Evolutionary conservation across 1,140 invertebrate species (phyloP).

Genomic region (Branchinecta lindahli): DNA sequence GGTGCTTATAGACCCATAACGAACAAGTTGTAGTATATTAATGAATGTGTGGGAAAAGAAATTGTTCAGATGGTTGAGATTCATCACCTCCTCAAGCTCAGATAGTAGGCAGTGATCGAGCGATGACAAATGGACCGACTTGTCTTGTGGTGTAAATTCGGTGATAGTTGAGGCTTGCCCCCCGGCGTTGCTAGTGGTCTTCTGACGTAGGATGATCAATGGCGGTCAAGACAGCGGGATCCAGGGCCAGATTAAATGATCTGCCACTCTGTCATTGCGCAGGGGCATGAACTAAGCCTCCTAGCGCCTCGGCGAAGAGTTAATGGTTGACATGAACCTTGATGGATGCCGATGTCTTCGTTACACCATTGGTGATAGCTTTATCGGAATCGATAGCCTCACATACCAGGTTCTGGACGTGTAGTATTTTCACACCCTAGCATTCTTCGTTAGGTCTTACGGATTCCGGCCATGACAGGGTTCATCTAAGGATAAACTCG

Average conservation of each 20-base stretch:
- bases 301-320: neutral
- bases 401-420: too few species aligned
- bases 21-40: too few species aligned
- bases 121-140: neutral
- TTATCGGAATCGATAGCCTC: too few species aligned
- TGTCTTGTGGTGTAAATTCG: slow-evolving; percentile 8
- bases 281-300: neutral
- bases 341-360: neutral
- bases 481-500: too few species aligned
- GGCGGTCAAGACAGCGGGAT: neutral
- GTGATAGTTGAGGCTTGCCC: neutral
- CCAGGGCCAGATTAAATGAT: neutral
- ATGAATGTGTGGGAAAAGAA: too few species aligned
- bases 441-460: too few species aligned
- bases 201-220: slow-evolving; percentile 3
- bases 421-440: too few species aligned
- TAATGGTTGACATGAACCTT: neutral
- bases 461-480: too few species aligned
- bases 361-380: too few species aligned
- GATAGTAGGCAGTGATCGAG: neutral
- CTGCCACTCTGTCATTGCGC: neutral
- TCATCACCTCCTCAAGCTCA: too few species aligned
- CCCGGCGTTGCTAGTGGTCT: neutral
- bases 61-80: too few species aligned
- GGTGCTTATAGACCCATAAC: too few species aligned